Evolutionary conservation across 2,113 vertebrate species (phyloP).

Genomic region (Strix aluco): DNA sequence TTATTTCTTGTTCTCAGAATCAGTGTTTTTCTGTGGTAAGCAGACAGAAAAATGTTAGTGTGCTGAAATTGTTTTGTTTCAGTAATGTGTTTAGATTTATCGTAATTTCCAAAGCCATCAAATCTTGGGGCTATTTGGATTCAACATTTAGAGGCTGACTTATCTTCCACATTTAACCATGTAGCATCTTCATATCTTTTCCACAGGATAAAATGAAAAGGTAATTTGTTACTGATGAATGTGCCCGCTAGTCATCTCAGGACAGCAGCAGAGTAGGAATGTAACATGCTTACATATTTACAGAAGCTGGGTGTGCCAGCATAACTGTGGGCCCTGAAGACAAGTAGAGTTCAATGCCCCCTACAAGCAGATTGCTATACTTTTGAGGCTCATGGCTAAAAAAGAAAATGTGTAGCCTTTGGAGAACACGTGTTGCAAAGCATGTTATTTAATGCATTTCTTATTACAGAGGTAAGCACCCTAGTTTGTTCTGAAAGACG

Average conservation of each 20-base stretch:
- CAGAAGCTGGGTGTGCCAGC: background rate
- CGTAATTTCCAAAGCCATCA: background rate
- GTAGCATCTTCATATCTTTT: background rate
- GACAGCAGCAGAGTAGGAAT: background rate
- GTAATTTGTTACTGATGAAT: background rate
- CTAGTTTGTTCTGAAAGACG: background rate
- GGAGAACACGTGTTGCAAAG: background rate
- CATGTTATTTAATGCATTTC: background rate
- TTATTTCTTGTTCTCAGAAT: background rate
- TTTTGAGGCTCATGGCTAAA: background rate
- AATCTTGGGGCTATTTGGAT: background rate
- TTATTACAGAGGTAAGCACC: background rate
- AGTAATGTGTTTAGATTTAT: background rate
- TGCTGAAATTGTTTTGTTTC: background rate
- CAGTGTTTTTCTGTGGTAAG: background rate
- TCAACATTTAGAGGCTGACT: background rate
- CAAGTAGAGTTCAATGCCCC: background rate
- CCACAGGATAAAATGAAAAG: background rate
- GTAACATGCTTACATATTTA: fast-evolving
- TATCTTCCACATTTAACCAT: background rate
- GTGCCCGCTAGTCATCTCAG: background rate
- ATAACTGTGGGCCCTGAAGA: background rate
- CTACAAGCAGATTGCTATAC: background rate
- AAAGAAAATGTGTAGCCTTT: background rate
- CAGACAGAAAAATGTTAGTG: background rate